phyloP scores from a whole-genome alignment of 2,888 invertebrate species.

The Lacanobia wlatinum region DNA sequence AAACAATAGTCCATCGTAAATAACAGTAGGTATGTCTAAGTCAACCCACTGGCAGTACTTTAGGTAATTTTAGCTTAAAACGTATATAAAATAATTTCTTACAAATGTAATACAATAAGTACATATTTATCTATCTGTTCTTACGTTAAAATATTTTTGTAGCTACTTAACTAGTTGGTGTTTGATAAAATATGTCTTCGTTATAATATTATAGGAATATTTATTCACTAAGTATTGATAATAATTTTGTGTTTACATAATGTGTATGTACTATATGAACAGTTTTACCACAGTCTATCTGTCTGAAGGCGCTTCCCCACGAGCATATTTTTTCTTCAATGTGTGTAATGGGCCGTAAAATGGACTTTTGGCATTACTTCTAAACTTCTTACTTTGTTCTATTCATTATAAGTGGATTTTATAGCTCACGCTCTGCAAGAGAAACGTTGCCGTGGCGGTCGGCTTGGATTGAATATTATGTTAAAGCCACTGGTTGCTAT shows the following conservation, averaged over 20 bases:
- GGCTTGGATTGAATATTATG: not conserved
- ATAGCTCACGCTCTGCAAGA: not conserved
- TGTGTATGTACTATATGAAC: slow-evolving; percentile 16
- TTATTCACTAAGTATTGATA: slow-evolving; percentile 62
- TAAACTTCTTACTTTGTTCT: not conserved
- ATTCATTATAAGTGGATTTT: not conserved
- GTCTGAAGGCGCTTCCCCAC: slow-evolving; percentile 7
- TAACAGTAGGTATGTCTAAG: slow-evolving; percentile 18
- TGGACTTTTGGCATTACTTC: not conserved
- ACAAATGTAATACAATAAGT: slow-evolving; percentile 50
- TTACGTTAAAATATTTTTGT: slow-evolving; percentile 75
- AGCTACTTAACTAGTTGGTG: slow-evolving; percentile 87
- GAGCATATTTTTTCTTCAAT: slow-evolving; percentile 18
- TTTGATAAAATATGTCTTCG: slow-evolving; percentile 85
- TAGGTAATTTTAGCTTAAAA: slow-evolving; percentile 63
- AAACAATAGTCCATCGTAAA: not conserved
- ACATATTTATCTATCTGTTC: slow-evolving; percentile 64
- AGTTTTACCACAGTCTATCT: slow-evolving; percentile 19
- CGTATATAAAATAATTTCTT: slow-evolving; percentile 75
- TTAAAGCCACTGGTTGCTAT: not conserved
- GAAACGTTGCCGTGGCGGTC: not conserved
- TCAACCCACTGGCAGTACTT: slow-evolving; percentile 48
- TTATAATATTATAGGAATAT: slow-evolving; percentile 72
- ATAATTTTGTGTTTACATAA: slow-evolving; percentile 55
- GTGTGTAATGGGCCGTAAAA: not conserved